Evolutionary conservation across 1,140 invertebrate genomes (phyloP), one percentile per base, ranked within the genome.

Genomic region (Orius insidiosus): DNA sequence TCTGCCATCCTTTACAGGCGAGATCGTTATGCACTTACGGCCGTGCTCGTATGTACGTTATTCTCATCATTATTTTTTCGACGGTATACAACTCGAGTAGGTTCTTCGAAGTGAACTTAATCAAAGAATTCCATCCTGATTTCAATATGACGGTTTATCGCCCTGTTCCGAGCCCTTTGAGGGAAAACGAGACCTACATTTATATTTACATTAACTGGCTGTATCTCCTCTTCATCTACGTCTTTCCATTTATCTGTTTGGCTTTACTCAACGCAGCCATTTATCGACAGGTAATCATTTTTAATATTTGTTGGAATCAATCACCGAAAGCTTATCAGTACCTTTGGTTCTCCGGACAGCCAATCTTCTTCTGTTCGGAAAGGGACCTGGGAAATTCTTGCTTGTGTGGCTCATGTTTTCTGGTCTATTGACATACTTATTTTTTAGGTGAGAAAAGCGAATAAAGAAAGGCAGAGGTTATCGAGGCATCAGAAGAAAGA

Each of bases 211-310:
- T 92, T 50, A 79, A 88, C 55, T 94, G 86, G 81, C 69, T 88
- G 60, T 94, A 95, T 62, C 71, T 95, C 44, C 69, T 93, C 40
- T 76, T 94, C 49, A 87, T 92, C 71, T 93, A 94, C 62, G 75
- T 89, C 47, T 71, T 94, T 46, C 90, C 92, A 7, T 86, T 95
- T 58, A 68, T 75, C 15, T 73, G 78, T 38, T 65, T 96, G 36
- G 80, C 85, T 15, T 75, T 86, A 32, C 74, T 95, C 50, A 97
- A 97, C 64, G 72, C 75, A 36, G 78, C 84, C 58, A 94, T 97
- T 56, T 93, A 94, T 62, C 68, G 70, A 53, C 69, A 77, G 68
- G 76, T 80, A 56, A 68, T 66, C 24, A 7, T 24, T 24, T 24
- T n/a, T n/a, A n/a, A n/a, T n/a, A n/a, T n/a, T n/a, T n/a, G n/a